phyloP scores from a whole-genome alignment of 1,140 invertebrate genomes.

The Neuroterus valhalla region DNA sequence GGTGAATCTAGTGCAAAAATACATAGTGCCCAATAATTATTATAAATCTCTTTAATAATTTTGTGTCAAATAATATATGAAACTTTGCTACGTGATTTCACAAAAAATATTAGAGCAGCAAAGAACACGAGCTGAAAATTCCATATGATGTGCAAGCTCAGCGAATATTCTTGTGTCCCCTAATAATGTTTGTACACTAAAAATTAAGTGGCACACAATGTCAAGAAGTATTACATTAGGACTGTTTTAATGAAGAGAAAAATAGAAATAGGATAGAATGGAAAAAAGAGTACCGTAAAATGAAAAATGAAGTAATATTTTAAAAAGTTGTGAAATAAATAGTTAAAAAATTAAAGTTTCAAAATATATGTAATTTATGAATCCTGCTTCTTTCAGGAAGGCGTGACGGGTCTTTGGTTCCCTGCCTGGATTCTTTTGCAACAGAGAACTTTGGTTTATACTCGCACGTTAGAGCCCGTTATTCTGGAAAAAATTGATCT shows the following conservation, averaged over 20 bases:
- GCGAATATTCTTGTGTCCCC: background rate
- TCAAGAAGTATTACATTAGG: too few relatives aligned
- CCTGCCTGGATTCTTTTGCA: conserved; percentile 86
- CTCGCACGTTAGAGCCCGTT: conserved; percentile 70
- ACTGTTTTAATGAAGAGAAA: too few relatives aligned
- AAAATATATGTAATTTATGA: conserved; percentile 9
- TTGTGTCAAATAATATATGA: too few relatives aligned
- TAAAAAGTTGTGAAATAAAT: background rate
- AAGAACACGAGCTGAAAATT: conserved; percentile 3
- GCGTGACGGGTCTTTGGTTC: conserved; percentile 82
- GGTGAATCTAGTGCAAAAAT: conserved; percentile 66
- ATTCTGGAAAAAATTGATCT: conserved; percentile 82
- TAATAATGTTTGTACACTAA: background rate
- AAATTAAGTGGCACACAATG: too few relatives aligned
- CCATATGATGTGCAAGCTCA: background rate
- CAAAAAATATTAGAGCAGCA: background rate
- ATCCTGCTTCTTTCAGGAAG: conserved; percentile 72
- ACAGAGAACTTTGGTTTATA: conserved; percentile 82
- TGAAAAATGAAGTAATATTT: too few relatives aligned
- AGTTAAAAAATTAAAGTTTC: too few relatives aligned
- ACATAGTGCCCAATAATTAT: too few relatives aligned
- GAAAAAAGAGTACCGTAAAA: too few relatives aligned
- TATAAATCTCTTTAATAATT: too few relatives aligned
- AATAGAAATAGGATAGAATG: too few relatives aligned
- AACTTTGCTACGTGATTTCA: background rate